Percentiles rank a stretch among this genome's conserved stretches.
These are phyloP conservation scores for Craniophora ligustri DNA, from an alignment of 2,888 invertebrate genomes.

Conservation along the genomic window DNA sequence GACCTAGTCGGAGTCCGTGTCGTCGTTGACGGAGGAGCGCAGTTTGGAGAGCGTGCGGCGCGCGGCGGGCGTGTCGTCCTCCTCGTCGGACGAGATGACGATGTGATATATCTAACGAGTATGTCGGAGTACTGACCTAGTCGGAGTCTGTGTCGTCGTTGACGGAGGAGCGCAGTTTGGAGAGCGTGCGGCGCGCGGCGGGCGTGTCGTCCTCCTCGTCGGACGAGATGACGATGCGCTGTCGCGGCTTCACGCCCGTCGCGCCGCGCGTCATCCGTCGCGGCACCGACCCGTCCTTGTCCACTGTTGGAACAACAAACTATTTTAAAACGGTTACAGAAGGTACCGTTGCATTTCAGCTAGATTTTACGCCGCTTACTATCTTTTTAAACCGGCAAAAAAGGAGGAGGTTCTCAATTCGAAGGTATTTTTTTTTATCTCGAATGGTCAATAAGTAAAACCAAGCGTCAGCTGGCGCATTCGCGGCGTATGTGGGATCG, in stretches of 20 bases:
- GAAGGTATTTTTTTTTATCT: too few species aligned
- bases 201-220: constrained; percentile 88
- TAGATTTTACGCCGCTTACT: too few species aligned
- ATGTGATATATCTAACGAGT: neutral
- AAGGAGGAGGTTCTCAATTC: too few species aligned
- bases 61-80: constrained; percentile 84
- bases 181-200: constrained; percentile 81
- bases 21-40: constrained; percentile 80
- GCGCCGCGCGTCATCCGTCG: constrained; percentile 86
- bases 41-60: constrained; percentile 83
- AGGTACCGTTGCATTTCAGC: too few species aligned
- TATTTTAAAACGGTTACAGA: neutral
- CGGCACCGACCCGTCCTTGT: constrained; percentile 55
- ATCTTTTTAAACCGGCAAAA: too few species aligned
- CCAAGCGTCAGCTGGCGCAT: too few species aligned
- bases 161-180: constrained; percentile 82
- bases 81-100: constrained; percentile 74
- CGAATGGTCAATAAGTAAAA: too few species aligned
- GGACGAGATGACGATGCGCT: constrained; percentile 86
- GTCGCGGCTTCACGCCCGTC: constrained; percentile 85
- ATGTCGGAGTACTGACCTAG: constrained; percentile 57
- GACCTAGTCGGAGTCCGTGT: constrained; percentile 79
- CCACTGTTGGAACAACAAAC: constrained; percentile 23
- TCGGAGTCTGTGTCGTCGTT: constrained; percentile 80
- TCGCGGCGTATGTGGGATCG: too few species aligned